Conservation (phyloP, 2,888 invertebrate species). For the Conchocele bisecta region DNA sequence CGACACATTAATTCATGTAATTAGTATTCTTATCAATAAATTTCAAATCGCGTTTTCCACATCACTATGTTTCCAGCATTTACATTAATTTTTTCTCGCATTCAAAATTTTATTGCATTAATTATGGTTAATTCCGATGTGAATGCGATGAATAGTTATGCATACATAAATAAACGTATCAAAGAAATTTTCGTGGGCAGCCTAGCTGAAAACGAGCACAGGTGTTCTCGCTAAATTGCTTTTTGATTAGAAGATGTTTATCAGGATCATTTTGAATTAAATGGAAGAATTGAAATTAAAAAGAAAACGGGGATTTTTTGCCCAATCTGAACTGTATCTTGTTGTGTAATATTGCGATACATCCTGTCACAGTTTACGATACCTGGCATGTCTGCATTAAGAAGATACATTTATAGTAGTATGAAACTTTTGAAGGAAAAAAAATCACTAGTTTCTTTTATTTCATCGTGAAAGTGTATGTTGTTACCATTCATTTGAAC, state of each 20-base stretch:
- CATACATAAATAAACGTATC: slow-evolving; percentile 42
- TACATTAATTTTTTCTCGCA: slow-evolving; percentile 36
- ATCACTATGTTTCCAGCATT: neutral
- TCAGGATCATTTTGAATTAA: slow-evolving; percentile 2
- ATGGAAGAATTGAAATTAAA: slow-evolving; percentile 13
- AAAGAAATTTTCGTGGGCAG: slow-evolving; percentile 54
- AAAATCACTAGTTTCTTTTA: no score
- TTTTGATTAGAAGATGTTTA: slow-evolving; percentile 36
- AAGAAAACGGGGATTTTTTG: slow-evolving; percentile 12
- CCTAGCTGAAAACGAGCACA: slow-evolving; percentile 59
- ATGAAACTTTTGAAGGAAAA: neutral
- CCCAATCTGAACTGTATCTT: slow-evolving; percentile 11
- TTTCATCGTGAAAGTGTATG: no score
- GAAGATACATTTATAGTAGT: slow-evolving; percentile 9
- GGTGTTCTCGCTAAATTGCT: slow-evolving; percentile 54
- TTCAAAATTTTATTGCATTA: slow-evolving; percentile 61
- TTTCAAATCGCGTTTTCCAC: slow-evolving; percentile 13
- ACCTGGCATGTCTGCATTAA: no score
- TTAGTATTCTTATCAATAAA: neutral
- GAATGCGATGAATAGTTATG: slow-evolving; percentile 22
- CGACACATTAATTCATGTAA: slow-evolving; percentile 14
- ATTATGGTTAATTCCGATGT: slow-evolving; percentile 57
- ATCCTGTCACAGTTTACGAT: slow-evolving; percentile 1
- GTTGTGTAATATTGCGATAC: neutral
- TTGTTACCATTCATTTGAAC: no score